phyloP scores from a whole-genome alignment of 30 jellyfish, hydroid and myxozoan species.

The Sanderia malayensis region DNA sequence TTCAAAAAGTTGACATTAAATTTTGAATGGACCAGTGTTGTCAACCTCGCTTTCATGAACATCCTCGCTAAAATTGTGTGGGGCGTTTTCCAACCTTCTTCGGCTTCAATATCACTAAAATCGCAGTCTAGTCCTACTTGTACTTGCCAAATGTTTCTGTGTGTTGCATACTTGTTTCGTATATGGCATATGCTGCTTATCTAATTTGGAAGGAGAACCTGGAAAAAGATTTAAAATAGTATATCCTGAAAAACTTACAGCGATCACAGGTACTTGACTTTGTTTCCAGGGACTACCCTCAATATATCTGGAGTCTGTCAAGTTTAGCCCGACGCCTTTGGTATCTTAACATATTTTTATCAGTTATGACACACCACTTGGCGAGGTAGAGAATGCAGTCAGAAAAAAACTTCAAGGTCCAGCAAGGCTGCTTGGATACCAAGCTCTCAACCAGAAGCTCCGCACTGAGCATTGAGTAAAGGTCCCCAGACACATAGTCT shows the following conservation, averaged over 20 bases:
- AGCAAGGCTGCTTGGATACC: neutral
- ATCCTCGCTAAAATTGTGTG: too few relatives aligned
- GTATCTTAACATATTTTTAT: neutral
- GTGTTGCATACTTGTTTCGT: neutral
- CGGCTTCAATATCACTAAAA: too few relatives aligned
- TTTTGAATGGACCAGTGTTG: too few relatives aligned
- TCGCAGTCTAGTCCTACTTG: neutral
- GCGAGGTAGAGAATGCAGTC: neutral
- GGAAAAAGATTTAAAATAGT: neutral
- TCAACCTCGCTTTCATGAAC: too few relatives aligned
- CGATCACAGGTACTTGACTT: neutral
- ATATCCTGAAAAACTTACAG: neutral
- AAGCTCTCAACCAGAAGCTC: conserved; percentile 1
- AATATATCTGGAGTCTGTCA: neutral
- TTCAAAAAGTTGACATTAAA: too few relatives aligned
- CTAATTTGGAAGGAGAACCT: neutral
- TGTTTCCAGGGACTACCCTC: neutral
- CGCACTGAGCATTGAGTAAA: neutral
- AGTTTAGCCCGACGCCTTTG: neutral
- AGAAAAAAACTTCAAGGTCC: neutral
- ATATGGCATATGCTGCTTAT: neutral
- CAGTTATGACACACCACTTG: neutral
- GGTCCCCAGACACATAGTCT: conserved; percentile 3
- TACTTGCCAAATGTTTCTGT: neutral
- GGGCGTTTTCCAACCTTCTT: too few relatives aligned